phyloP scores from a whole-genome alignment of 2,888 invertebrate genomes.

The Chydorus sphaericus region DNA sequence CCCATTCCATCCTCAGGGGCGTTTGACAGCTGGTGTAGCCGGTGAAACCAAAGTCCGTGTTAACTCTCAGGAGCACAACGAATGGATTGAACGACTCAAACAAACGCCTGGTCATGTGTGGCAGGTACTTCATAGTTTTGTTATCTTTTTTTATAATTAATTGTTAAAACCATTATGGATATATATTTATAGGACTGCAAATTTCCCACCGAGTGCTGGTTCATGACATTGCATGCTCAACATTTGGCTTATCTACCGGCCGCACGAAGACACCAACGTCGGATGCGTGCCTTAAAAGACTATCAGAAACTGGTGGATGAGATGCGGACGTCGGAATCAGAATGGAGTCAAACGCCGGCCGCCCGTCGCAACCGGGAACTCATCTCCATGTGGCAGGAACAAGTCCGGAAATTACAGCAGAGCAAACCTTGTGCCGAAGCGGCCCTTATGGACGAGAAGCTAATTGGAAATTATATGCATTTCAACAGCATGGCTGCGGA shows the following conservation, averaged over 20 bases:
- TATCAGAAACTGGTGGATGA: slow-evolving; percentile 73
- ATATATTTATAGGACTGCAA: slow-evolving; percentile 46
- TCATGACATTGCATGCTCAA: slow-evolving; percentile 83
- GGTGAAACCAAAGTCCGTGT: slow-evolving; percentile 61
- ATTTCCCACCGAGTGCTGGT: slow-evolving; percentile 95
- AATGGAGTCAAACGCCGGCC: slow-evolving; percentile 62
- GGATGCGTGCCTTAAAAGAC: slow-evolving; percentile 61
- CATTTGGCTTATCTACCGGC: slow-evolving; percentile 82
- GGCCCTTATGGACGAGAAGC: slow-evolving; percentile 65
- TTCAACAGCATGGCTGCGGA: slow-evolving; percentile 80
- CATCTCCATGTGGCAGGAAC: slow-evolving; percentile 72
- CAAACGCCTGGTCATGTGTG: slow-evolving; percentile 24
- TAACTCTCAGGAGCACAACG: slow-evolving; percentile 61
- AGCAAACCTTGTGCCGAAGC: slow-evolving; percentile 87
- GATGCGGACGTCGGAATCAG: slow-evolving; percentile 59
- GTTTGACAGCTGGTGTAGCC: slow-evolving; percentile 49
- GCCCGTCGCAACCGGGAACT: slow-evolving; percentile 66
- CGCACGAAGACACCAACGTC: slow-evolving; percentile 64
- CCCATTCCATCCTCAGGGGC: slow-evolving; percentile 64
- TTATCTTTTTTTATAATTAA: slow-evolving; percentile 1
- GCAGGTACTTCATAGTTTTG: background rate
- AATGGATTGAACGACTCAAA: slow-evolving; percentile 55
- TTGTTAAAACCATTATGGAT: background rate
- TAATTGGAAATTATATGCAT: slow-evolving; percentile 64
- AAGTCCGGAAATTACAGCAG: slow-evolving; percentile 48